Conservation (phyloP, 2,113 vertebrate genomes). For the Salvator merianae region DNA sequence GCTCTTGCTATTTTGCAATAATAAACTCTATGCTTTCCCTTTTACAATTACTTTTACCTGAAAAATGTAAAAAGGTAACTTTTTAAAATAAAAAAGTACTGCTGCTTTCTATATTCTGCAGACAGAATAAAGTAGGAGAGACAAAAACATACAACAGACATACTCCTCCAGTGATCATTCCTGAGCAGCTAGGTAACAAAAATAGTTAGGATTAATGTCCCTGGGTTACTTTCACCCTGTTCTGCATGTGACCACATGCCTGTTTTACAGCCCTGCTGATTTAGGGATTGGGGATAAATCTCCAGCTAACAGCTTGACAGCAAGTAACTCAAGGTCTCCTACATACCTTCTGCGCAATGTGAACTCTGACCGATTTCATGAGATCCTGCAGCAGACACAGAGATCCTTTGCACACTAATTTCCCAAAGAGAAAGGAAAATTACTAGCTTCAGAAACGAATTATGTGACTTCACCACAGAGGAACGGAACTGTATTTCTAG, state of each 20-base stretch:
- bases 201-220: background rate
- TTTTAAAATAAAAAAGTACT: background rate
- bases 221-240: background rate
- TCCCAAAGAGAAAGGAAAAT: background rate
- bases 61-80: accelerated
- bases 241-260: background rate
- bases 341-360: background rate
- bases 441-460: background rate
- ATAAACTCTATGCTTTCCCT: background rate
- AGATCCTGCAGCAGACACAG: constrained; percentile 5
- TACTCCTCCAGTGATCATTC: background rate
- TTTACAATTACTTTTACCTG: background rate
- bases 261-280: background rate
- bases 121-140: background rate
- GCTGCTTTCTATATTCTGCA: background rate
- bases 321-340: background rate
- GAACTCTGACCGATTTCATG: constrained; percentile 42
- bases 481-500: background rate
- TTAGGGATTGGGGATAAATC: constrained; percentile 17
- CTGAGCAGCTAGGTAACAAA: background rate
- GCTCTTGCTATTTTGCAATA: background rate
- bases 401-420: background rate
- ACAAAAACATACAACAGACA: background rate
- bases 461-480: accelerated
- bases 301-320: constrained; percentile 1